Base-by-base conservation (phyloP, 2,888 invertebrate genomes). In the Pocota personata region DNA sequence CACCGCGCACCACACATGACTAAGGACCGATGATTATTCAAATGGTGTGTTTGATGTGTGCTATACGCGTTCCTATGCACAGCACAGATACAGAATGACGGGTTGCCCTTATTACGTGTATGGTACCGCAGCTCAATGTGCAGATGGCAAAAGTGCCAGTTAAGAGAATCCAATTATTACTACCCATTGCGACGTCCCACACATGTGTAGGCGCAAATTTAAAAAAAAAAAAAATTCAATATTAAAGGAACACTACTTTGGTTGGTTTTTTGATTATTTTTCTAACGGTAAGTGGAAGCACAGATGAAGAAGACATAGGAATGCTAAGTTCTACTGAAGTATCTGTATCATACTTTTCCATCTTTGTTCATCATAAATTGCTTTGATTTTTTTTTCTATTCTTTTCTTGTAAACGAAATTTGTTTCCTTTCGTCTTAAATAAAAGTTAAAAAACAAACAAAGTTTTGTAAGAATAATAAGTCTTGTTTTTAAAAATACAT, bases 11-110 rank as follows among this genome's bases (percentile, higher is more conserved):
- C 60, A 24, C 35, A 27, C 50, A 75, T 80, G 72, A 75, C 80
- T 75, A 76, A 84, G 75, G 84, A 80, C 69, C 57, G 62, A 83
- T 80, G 80, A 80, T 80, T 80, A 76, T 84, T 79, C 75, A 71
- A 76, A 75, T 79, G 57, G 48, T 35, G 75, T 75, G 75, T 79
- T 69, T 79, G 75, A 83, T 69, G 69, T 79, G 48, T 67, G 30
- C 21, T 43, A 24, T 24, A 64, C 14, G 16, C 35, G 12, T 67
- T 67, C 40, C 24, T 48, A 37, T 67, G 40, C 50, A 46, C 10
- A 48, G 14, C 21, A 48, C 30, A 60, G 10, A 16, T 24, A 52
- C 1, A 24, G 37, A 60, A 27, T 27, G 58, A 71, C 75, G 69
- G 58, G 71, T 75, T 60, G 84, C 80, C 80, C 84, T 79, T 80